Percentiles rank a stretch among this genome's conserved stretches.
These are phyloP conservation scores for Takifugu bimaculatus DNA, from an alignment of 2,113 vertebrate species.

Conservation along the genomic window DNA sequence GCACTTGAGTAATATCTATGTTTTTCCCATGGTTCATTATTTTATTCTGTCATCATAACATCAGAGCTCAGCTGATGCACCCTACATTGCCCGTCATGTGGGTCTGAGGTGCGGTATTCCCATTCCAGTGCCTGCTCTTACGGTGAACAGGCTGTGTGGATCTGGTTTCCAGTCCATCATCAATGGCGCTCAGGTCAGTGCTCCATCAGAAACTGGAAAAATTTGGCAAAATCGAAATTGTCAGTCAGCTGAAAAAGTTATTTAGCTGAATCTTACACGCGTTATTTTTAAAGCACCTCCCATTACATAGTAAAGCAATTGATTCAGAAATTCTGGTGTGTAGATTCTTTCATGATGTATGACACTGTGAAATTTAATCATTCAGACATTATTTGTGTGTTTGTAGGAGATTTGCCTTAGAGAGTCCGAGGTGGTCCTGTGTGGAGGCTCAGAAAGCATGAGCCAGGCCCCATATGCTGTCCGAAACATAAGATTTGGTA, in stretches of 20 bases:
- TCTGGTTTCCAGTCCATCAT: conserved; percentile 95
- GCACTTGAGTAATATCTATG: no score
- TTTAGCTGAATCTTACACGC: neutral
- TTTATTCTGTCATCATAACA: neutral
- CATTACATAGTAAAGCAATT: no score
- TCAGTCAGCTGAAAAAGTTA: neutral
- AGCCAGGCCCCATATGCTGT: conserved; percentile 87
- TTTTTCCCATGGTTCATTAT: neutral
- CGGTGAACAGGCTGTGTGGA: conserved; percentile 92
- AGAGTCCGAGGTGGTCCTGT: conserved; percentile 90
- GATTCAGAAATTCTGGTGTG: no score
- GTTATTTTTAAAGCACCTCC: no score
- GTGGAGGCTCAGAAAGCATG: conserved; percentile 92
- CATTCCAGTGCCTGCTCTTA: conserved; percentile 81
- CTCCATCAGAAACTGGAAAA: neutral
- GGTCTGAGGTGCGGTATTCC: conserved; percentile 86
- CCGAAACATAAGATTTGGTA: conserved; percentile 90
- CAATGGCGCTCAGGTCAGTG: conserved; percentile 86
- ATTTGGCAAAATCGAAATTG: no score
- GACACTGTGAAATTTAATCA: no score
- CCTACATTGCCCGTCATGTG: conserved; percentile 88
- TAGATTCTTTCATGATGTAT: no score
- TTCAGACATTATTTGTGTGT: conserved; percentile 12
- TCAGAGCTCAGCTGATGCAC: conserved; percentile 83
- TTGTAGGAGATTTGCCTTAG: conserved; percentile 88